phyloP scores from a whole-genome alignment of 2,113 vertebrate genomes.

The Sturnus vulgaris region DNA sequence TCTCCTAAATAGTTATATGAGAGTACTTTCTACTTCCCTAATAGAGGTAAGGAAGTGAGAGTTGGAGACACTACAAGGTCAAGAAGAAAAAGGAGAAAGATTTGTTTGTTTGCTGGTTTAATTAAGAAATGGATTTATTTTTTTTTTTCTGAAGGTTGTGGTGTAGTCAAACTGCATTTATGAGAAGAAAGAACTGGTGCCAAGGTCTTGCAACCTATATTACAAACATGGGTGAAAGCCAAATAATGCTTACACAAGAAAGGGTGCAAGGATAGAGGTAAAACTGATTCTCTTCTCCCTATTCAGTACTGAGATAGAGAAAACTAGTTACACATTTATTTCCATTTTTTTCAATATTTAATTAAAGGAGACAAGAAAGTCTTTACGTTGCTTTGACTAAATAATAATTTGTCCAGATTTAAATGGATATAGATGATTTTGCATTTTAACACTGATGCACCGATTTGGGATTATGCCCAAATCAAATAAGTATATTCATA shows the following conservation, averaged over 20 bases:
- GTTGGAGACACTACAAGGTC: not conserved
- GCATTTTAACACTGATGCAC: not conserved
- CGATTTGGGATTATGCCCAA: not conserved
- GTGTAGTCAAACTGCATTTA: not conserved
- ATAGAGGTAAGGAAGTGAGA: not conserved
- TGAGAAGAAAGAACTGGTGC: not conserved
- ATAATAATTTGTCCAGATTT: not conserved
- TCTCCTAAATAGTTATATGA: not conserved
- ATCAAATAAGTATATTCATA: not conserved
- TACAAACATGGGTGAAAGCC: not conserved
- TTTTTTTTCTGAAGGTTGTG: not conserved
- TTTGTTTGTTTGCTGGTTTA: not conserved
- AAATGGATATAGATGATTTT: not conserved
- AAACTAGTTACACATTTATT: not conserved
- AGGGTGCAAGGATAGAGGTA: not conserved
- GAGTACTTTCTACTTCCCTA: not conserved
- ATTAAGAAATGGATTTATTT: not conserved
- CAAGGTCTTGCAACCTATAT: not conserved
- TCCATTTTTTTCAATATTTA: not conserved
- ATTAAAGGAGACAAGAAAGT: not conserved
- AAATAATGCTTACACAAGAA: not conserved
- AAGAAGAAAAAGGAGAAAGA: not conserved
- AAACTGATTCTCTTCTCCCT: not conserved
- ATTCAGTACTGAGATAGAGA: not conserved
- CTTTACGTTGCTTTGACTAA: not conserved